These are phyloP conservation scores for Pomacea canaliculata DNA, from an alignment of 2,888 invertebrate species.

Conservation along the genomic window DNA sequence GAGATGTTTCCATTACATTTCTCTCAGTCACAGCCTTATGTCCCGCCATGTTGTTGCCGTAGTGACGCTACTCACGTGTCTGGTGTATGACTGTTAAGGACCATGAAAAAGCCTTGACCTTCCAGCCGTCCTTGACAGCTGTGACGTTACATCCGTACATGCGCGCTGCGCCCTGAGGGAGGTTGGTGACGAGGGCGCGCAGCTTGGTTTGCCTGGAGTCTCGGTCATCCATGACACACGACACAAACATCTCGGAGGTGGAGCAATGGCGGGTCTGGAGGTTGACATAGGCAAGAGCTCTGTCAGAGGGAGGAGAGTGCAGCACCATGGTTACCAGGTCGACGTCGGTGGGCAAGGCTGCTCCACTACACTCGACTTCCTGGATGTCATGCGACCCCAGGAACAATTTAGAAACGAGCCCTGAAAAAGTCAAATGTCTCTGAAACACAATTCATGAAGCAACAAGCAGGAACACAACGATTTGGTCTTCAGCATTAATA, in stretches of 20 bases:
- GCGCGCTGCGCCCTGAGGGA: background rate
- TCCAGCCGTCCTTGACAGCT: background rate
- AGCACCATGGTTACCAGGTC: constrained; percentile 5
- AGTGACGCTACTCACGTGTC: background rate
- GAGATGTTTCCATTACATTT: no score
- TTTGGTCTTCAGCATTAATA: no score
- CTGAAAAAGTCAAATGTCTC: background rate
- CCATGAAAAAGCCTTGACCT: background rate
- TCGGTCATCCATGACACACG: background rate
- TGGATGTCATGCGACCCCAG: constrained; percentile 1
- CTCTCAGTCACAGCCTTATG: no score
- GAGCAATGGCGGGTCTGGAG: constrained; percentile 1
- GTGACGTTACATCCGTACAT: constrained; percentile 15
- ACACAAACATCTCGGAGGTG: background rate
- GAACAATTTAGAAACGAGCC: constrained; percentile 4
- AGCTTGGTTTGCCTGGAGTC: background rate
- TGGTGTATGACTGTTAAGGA: background rate
- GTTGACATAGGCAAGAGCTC: background rate
- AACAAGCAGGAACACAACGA: no score
- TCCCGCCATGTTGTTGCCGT: no score
- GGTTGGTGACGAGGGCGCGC: background rate
- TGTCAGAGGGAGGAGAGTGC: background rate
- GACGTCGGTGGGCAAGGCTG: background rate
- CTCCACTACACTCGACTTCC: constrained; percentile 5
- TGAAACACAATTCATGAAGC: no score